These are phyloP conservation scores for Plotosus lineatus DNA, from an alignment of 2,113 vertebrate genomes.

Conservation along the genomic window DNA sequence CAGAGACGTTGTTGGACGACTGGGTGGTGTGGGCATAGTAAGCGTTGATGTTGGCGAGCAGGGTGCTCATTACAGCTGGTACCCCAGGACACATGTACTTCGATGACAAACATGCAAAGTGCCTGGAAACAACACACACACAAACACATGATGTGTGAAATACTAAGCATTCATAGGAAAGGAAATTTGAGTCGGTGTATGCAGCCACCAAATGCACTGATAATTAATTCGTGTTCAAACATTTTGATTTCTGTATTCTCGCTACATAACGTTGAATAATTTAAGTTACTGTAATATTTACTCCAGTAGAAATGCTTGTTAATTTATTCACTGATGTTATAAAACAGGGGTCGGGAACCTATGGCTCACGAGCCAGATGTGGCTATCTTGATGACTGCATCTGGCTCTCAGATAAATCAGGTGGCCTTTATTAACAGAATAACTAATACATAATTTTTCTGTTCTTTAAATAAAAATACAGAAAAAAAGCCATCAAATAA, in stretches of 20 bases:
- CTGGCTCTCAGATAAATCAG: no score
- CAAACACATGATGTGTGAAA: not conserved
- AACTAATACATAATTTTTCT: no score
- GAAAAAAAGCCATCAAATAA: no score
- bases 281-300: not conserved
- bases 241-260: not conserved
- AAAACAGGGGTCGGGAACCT: no score
- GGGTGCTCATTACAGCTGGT: slow-evolving; percentile 95
- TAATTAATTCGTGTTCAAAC: not conserved
- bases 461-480: no score
- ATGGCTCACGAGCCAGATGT: no score
- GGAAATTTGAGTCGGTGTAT: not conserved
- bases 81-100: slow-evolving; percentile 99
- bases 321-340: not conserved
- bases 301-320: not conserved
- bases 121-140: slow-evolving; percentile 68
- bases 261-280: not conserved
- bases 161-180: not conserved
- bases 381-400: no score
- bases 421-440: no score
- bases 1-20: slow-evolving; percentile 93
- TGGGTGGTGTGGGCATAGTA: slow-evolving; percentile 96
- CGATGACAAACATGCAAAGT: slow-evolving; percentile 96
- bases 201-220: not conserved
- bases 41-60: slow-evolving; percentile 97